A percentile compares a stretch with the other conserved stretches of the same genome.
Conservation (phyloP, 2,797 vertebrate genomes). For the Acanthornis magna region DNA sequence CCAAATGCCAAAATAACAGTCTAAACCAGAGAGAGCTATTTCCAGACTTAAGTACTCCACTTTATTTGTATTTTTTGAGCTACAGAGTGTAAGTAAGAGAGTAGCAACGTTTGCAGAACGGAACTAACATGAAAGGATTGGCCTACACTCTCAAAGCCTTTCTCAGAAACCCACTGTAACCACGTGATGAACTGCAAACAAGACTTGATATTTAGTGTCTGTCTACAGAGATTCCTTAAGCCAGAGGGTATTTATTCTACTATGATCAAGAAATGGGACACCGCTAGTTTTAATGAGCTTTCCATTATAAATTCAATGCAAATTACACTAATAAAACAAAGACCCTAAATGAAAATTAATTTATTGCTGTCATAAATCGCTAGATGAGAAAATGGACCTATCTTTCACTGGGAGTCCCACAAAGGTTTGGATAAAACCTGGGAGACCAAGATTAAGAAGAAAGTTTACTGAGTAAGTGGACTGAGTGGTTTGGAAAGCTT, state of each 20-base stretch:
- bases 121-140: background rate
- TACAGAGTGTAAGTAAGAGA: background rate
- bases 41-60: background rate
- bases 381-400: background rate
- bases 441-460: background rate
- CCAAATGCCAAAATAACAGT: background rate
- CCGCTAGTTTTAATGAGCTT: background rate
- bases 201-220: background rate
- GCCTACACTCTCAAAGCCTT: background rate
- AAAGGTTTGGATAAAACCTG: background rate
- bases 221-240: background rate
- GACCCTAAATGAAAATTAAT: slow-evolving; percentile 5
- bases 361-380: slow-evolving; percentile 25
- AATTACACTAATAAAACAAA: slow-evolving; percentile 21
- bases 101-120: rapidly evolving
- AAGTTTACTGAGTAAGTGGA: background rate
- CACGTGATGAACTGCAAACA: background rate
- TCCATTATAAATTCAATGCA: slow-evolving; percentile 22
- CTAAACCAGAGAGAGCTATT: background rate
- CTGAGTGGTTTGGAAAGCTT: background rate
- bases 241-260: background rate
- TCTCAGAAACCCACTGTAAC: background rate
- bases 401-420: background rate
- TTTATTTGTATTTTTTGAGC: background rate
- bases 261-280: background rate